Base-by-base conservation (phyloP, 2,113 vertebrate species). In the Clarias macrocephalus region DNA sequence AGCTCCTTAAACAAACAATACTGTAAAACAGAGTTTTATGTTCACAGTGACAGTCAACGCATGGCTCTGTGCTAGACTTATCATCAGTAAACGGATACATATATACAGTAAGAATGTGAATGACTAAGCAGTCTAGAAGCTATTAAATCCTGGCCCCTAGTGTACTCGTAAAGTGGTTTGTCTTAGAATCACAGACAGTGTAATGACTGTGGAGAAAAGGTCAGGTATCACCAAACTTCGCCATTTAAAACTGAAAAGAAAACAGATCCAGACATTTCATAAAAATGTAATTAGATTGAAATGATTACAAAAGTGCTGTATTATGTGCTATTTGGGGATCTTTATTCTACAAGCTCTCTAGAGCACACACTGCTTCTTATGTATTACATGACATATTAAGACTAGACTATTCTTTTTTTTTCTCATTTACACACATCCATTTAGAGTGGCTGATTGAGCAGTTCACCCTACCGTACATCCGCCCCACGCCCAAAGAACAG, bases 81-180 rank as follows among this genome's bases (percentile, higher is more conserved):
- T 83, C 72, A 65, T 52, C 30, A 79, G 70, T 65, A 42, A 60
- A 79, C 68, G 28, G 72, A 19, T 83, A 65, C n/a, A 66, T 75
- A 3, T 37, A 68, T 77, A 66, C 81, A 59, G 81, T 83, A 73
- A 54, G 42, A 73, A 79, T 63, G 60, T 76, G 81, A 68, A 87
- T 87, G 86, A 87, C 72, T 87, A 87, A 87, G 82, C 81, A 79
- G 70, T 84, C 81, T 79, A 87, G 81, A 84, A 63, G 86, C 80
- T 83, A 87, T 87, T 83, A 87, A 77, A 65, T 62, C 81, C 72
- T 72, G 33, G 62, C 48, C 73, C 48, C 60, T 79, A 23, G 70
- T 66, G 72, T 60, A 83, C 54, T 75, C 25, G 33, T 8, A 63
- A 63, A 82, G 80, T 82, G 85, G 79, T 30, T 82, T 21, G 16